These are phyloP conservation scores for Naso thynnoides DNA, from an alignment of 2,797 vertebrate species.

Conservation along the genomic window DNA sequence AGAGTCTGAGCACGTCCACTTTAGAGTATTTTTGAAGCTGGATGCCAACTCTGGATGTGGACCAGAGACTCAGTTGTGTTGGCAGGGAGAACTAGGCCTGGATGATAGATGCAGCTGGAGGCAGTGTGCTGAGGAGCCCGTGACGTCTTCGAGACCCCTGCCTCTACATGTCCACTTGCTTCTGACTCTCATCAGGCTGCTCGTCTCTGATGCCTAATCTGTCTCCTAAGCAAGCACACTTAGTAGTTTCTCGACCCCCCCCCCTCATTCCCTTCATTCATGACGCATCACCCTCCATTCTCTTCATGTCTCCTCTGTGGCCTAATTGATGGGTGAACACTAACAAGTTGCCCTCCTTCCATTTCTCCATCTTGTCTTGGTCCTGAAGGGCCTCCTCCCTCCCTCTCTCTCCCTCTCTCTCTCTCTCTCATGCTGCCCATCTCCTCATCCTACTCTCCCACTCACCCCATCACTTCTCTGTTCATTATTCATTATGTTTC, in stretches of 20 bases:
- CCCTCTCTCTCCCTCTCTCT: slow-evolving; percentile 42
- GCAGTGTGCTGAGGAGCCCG: slow-evolving; percentile 58
- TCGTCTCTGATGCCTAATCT: slow-evolving; percentile 62
- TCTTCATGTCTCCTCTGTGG: slow-evolving; percentile 58
- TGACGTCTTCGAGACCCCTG: slow-evolving; percentile 60
- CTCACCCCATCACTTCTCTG: slow-evolving; percentile 61
- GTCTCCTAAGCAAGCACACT: slow-evolving; percentile 58
- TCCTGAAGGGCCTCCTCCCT: slow-evolving; percentile 75
- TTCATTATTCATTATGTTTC: slow-evolving; percentile 83
- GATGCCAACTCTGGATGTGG: slow-evolving; percentile 60
- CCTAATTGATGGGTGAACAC: slow-evolving; percentile 80
- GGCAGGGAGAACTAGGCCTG: slow-evolving; percentile 62
- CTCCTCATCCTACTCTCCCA: slow-evolving; percentile 35
- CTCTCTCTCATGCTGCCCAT: slow-evolving; percentile 36
- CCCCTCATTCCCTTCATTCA: slow-evolving; percentile 4
- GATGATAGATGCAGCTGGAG: slow-evolving; percentile 74
- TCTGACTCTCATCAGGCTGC: slow-evolving; percentile 52
- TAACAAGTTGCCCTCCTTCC: slow-evolving; percentile 71
- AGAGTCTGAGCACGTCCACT: slow-evolving; percentile 49
- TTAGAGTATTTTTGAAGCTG: slow-evolving; percentile 54
- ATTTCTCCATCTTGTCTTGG: slow-evolving; percentile 58
- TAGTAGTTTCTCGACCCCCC: slow-evolving; percentile 38
- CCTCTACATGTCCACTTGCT: slow-evolving; percentile 62
- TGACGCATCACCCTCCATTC: slow-evolving; percentile 63
- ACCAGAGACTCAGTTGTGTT: slow-evolving; percentile 58